Conservation (phyloP, 2,113 vertebrate genomes). For the Takifugu bimaculatus region DNA sequence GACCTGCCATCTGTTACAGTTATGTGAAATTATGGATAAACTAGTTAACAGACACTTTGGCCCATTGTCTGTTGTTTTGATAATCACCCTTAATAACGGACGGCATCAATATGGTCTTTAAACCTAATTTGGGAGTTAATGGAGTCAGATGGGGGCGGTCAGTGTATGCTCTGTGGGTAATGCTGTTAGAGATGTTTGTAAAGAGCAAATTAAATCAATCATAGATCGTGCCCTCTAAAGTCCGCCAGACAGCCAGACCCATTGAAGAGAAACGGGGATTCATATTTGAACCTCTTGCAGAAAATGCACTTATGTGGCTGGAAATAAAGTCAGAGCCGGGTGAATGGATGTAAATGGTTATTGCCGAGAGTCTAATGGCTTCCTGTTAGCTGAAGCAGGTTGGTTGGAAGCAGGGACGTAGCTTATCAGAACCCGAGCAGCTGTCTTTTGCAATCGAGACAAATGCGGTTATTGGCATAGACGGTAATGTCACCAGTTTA, state of each 20-base stretch:
- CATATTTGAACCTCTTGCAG: conserved; percentile 94
- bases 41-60: conserved; percentile 99
- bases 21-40: conserved; percentile 97
- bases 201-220: conserved; percentile 99
- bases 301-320: conserved; percentile 95
- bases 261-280: conserved; percentile 88
- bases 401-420: conserved; percentile 76
- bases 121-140: conserved; percentile 99
- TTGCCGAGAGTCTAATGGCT: conserved; percentile 87
- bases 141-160: conserved; percentile 93
- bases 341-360: conserved; percentile 91
- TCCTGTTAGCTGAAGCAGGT: conserved; percentile 88
- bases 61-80: conserved; percentile 99
- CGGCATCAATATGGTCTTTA: conserved; percentile 99
- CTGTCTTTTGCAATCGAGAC: conserved; percentile 72
- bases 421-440: conserved; percentile 82
- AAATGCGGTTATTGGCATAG: conserved; percentile 80
- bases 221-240: conserved; percentile 98
- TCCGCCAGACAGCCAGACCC: conserved; percentile 96
- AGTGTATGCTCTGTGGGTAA: conserved; percentile 94
- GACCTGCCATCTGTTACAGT: conserved; percentile 96
- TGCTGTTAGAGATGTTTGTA: conserved; percentile 99
- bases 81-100: conserved; percentile 99
- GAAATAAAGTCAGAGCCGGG: conserved; percentile 92
- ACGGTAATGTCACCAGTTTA: conserved; percentile 80